Percentiles rank a stretch among this genome's conserved stretches.
These are phyloP conservation scores for Varanus salvator DNA, from an alignment of 2,113 vertebrate genomes.

Conservation along the genomic window DNA sequence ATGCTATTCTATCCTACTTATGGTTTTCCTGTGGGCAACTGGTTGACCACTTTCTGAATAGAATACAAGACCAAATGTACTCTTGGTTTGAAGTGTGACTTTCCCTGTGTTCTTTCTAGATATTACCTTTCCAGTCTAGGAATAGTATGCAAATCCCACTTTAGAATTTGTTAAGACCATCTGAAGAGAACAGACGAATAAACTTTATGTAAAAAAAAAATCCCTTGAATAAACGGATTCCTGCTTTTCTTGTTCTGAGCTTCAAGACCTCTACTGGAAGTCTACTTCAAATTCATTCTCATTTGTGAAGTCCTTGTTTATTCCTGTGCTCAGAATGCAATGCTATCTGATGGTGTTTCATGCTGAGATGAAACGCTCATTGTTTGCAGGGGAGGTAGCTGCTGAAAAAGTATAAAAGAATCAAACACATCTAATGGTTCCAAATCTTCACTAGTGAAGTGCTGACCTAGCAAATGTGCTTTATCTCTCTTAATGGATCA, in stretches of 20 bases:
- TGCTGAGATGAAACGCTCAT: slow-evolving; percentile 73
- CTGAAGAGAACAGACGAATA: slow-evolving; percentile 49
- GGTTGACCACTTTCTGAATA: too few relatives aligned
- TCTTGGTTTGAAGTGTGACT: too few relatives aligned
- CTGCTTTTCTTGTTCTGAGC: slow-evolving; percentile 64
- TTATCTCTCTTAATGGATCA: slow-evolving; percentile 67
- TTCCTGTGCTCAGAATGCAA: slow-evolving; percentile 55
- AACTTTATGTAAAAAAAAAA: slow-evolving; percentile 34
- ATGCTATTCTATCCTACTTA: too few relatives aligned
- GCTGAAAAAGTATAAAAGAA: slow-evolving; percentile 77
- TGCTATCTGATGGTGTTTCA: slow-evolving; percentile 77
- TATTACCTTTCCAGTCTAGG: neutral
- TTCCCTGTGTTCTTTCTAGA: neutral
- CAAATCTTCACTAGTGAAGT: slow-evolving; percentile 65
- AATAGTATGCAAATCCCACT: slow-evolving; percentile 15
- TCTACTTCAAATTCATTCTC: slow-evolving; percentile 73
- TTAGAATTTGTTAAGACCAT: slow-evolving; percentile 60
- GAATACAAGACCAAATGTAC: too few relatives aligned
- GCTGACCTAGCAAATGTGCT: slow-evolving; percentile 73
- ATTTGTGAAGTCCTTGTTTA: slow-evolving; percentile 68
- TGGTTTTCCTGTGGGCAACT: too few relatives aligned
- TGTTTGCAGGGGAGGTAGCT: slow-evolving; percentile 64
- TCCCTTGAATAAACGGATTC: slow-evolving; percentile 44
- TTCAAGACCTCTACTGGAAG: slow-evolving; percentile 52
- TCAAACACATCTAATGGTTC: slow-evolving; percentile 63